phyloP scores from a whole-genome alignment of 2,797 vertebrate genomes.

The Carcharodon carcharias region DNA sequence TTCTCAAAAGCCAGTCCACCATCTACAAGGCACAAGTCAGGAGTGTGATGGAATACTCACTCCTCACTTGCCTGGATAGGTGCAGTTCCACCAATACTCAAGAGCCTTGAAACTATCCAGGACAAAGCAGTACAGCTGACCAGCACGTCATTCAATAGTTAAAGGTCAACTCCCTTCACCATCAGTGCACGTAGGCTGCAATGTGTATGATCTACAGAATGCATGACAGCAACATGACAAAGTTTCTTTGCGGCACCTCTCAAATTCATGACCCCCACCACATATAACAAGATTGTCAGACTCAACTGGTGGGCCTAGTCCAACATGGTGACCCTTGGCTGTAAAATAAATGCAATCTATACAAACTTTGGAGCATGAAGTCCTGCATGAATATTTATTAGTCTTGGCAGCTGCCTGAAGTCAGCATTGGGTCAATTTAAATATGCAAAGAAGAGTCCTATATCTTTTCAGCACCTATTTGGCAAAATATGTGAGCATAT shows the following conservation, averaged over 20 bases:
- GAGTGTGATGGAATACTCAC: no score
- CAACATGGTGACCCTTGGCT: no score
- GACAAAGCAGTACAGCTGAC: no score
- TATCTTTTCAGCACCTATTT: neutral
- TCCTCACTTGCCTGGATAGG: no score
- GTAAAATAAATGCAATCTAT: neutral
- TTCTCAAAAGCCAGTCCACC: no score
- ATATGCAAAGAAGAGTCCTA: neutral
- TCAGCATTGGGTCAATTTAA: neutral
- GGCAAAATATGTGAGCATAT: neutral
- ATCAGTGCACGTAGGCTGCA: no score
- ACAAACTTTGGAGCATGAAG: neutral
- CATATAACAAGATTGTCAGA: neutral
- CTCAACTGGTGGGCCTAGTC: neutral
- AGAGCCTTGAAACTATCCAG: no score
- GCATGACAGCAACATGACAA: neutral
- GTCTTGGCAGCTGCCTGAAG: neutral
- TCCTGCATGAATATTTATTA: neutral
- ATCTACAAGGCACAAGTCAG: no score
- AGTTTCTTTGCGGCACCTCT: neutral
- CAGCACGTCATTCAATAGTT: no score
- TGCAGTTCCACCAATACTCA: no score
- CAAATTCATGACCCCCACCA: neutral
- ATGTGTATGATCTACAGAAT: neutral
- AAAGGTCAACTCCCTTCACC: no score